A percentile compares a stretch with the other conserved stretches of the same genome.
Evolutionary conservation across 2,888 invertebrate species (phyloP).

Genomic region (Megamerina dolium): DNA sequence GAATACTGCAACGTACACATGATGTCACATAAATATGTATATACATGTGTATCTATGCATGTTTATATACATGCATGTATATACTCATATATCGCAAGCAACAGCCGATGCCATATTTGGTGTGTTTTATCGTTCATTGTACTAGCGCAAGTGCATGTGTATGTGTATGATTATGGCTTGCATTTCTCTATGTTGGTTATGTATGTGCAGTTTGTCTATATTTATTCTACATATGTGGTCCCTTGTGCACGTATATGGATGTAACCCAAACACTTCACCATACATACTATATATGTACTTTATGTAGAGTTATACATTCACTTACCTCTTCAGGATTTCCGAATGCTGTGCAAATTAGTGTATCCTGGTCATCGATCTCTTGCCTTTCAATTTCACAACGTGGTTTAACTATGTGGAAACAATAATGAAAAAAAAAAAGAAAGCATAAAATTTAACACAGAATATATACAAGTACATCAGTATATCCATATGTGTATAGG

Average conservation of each 20-base stretch:
- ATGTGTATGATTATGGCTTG: constrained; percentile 8
- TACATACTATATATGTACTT: neutral
- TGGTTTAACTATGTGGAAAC: constrained; percentile 62
- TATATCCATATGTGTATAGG: no score
- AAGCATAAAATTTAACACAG: no score
- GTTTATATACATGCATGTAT: neutral
- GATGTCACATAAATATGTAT: no score
- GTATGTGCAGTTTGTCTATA: no score
- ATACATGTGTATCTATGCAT: no score
- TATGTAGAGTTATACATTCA: constrained; percentile 7
- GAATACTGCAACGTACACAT: no score
- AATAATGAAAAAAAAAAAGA: constrained; percentile 6
- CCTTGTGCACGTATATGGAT: neutral
- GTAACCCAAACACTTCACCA: neutral
- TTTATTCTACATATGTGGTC: no score
- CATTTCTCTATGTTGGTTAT: neutral
- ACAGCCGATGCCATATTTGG: constrained; percentile 3
- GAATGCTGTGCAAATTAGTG: constrained; percentile 71
- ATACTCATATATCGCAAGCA: neutral
- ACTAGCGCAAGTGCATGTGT: neutral
- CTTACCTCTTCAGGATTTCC: constrained; percentile 65
- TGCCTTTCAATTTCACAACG: constrained; percentile 73
- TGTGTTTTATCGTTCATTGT: neutral
- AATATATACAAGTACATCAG: no score
- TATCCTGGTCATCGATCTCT: constrained; percentile 67